Evolutionary conservation across 2,888 invertebrate genomes (phyloP).

Genomic region (Trissolcus japonicus): DNA sequence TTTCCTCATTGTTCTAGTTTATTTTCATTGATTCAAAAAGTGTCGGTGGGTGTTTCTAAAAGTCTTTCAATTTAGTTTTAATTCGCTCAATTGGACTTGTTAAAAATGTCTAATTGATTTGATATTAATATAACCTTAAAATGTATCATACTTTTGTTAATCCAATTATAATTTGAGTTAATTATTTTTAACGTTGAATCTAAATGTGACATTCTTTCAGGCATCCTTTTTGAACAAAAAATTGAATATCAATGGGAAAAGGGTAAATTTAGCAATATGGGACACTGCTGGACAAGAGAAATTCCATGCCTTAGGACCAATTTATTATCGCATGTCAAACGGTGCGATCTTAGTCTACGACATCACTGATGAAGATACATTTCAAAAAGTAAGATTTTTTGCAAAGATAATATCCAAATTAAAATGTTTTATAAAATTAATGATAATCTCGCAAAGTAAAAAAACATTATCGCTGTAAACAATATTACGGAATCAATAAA

Average conservation of each 20-base stretch:
- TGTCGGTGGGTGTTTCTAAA: no score
- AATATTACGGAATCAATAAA: no score
- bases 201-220: slow-evolving; percentile 77
- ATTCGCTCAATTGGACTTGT: neutral
- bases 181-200: slow-evolving; percentile 62
- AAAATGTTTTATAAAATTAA: neutral
- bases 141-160: neutral
- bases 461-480: no score
- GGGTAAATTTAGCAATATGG: slow-evolving; percentile 96
- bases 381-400: slow-evolving; percentile 85
- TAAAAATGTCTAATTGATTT: neutral
- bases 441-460: no score
- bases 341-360: slow-evolving; percentile 98
- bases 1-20: no score
- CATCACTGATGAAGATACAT: slow-evolving; percentile 97
- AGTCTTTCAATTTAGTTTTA: neutral
- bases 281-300: slow-evolving; percentile 99
- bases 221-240: slow-evolving; percentile 98
- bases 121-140: neutral
- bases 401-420: neutral
- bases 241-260: slow-evolving; percentile 90
- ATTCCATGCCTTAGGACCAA: slow-evolving; percentile 97
- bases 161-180: neutral
- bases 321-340: slow-evolving; percentile 97
- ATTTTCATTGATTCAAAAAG: no score